phyloP scores from a whole-genome alignment of 1,140 invertebrate genomes.

The Eubasilissa regina region DNA sequence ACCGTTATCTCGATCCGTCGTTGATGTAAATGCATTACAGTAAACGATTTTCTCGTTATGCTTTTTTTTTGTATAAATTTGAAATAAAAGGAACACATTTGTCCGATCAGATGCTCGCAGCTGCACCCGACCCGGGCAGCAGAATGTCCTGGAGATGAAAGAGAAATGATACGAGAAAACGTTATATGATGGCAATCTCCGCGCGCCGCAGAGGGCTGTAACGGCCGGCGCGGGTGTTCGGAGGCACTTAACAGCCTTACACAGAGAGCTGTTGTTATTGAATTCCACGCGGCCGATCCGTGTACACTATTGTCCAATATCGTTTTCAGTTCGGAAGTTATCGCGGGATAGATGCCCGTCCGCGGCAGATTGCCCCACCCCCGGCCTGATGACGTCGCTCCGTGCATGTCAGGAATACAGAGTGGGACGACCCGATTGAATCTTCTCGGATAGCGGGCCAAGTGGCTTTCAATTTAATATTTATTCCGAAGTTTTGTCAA shows the following conservation, averaged over 20 bases:
- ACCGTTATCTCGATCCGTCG: no score
- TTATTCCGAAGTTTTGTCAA: no score
- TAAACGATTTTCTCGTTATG: not conserved
- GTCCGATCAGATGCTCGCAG: conserved; percentile 9
- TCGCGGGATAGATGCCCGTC: not conserved
- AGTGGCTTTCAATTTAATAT: no score
- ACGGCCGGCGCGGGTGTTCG: conserved; percentile 1
- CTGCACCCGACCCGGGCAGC: not conserved
- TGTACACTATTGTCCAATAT: conserved; percentile 29
- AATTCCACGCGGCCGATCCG: conserved; percentile 29
- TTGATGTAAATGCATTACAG: no score
- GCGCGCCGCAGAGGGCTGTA: conserved; percentile 23
- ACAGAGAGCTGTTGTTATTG: conserved; percentile 33
- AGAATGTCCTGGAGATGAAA: conserved; percentile 9
- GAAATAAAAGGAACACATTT: not conserved
- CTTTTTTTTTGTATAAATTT: conserved; percentile 16
- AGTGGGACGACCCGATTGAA: no score
- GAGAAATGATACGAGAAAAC: conserved; percentile 28
- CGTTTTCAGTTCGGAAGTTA: conserved; percentile 22
- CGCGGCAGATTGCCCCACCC: not conserved
- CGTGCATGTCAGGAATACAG: no score
- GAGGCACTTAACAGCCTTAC: conserved; percentile 25
- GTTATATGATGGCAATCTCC: conserved; percentile 29
- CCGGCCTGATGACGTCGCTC: not conserved
- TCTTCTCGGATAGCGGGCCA: no score